Percentiles rank a stretch among this genome's conserved stretches.
Evolutionary conservation across 2,113 vertebrate genomes (phyloP).

Genomic region (Dromiciops gliroides): DNA sequence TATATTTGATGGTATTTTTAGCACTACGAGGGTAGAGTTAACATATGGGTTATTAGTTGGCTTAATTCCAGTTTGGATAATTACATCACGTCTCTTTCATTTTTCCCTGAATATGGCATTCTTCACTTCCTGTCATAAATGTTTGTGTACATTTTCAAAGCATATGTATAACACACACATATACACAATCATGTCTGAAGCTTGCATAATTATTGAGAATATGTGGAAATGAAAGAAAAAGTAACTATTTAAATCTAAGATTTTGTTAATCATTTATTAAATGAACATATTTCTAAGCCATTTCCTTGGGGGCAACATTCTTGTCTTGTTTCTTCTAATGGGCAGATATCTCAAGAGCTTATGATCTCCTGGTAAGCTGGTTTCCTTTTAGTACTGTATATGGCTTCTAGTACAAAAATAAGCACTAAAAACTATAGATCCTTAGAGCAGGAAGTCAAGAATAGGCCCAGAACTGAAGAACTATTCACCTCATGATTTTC

Average conservation of each 20-base stretch:
- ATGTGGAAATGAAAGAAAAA: constrained; percentile 49
- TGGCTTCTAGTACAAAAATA: constrained; percentile 47
- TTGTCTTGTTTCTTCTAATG: constrained; percentile 77
- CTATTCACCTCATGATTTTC: constrained; percentile 55
- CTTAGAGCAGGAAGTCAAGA: constrained; percentile 65
- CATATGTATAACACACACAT: constrained; percentile 63
- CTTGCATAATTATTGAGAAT: constrained; percentile 39
- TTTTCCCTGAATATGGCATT: constrained; percentile 73
- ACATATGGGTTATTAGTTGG: constrained; percentile 79
- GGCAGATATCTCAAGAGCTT: constrained; percentile 77
- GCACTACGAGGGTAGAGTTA: constrained; percentile 71
- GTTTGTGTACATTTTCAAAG: constrained; percentile 68
- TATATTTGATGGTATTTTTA: constrained; percentile 67
- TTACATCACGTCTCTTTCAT: constrained; percentile 80
- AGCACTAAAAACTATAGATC: constrained; percentile 58
- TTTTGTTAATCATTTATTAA: constrained; percentile 56
- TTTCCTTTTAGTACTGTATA: constrained; percentile 59
- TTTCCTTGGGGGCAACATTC: constrained; percentile 83
- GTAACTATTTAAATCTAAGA: constrained; percentile 61
- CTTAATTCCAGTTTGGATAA: constrained; percentile 81
- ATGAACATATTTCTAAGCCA: constrained; percentile 75
- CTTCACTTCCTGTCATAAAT: constrained; percentile 75
- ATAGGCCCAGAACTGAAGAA: constrained; percentile 27
- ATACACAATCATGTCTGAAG: constrained; percentile 64
- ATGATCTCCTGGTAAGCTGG: constrained; percentile 70